Conservation (phyloP, 1,140 invertebrate species). For the Homalodisca vitripennis region DNA sequence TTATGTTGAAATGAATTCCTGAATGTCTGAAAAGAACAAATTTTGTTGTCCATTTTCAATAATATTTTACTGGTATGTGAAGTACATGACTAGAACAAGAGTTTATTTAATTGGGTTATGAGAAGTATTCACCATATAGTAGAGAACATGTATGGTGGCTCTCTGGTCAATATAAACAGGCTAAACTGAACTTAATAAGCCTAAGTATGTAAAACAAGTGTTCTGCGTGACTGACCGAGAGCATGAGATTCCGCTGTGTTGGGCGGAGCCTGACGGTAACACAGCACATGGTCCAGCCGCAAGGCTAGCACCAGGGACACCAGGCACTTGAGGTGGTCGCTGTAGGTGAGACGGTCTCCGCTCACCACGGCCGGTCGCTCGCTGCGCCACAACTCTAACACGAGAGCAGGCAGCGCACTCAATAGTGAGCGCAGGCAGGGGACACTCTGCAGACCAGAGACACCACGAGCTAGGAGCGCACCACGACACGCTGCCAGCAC, state of each 20-base stretch:
- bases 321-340: slow-evolving; percentile 60
- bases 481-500: slow-evolving; percentile 54
- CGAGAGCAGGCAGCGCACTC: slow-evolving; percentile 50
- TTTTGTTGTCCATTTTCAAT: too few relatives aligned
- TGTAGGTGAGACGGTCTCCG: slow-evolving; percentile 61
- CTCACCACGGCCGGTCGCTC: slow-evolving; percentile 58
- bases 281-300: slow-evolving; percentile 56
- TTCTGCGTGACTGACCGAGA: slow-evolving; percentile 36
- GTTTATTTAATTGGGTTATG: too few relatives aligned
- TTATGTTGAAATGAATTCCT: too few relatives aligned
- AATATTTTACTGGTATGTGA: too few relatives aligned
- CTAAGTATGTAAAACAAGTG: too few relatives aligned
- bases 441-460: slow-evolving; percentile 56
- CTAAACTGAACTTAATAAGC: too few relatives aligned
- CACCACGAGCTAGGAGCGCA: slow-evolving; percentile 53
- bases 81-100: too few relatives aligned
- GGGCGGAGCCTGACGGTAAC: slow-evolving; percentile 51
- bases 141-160: too few relatives aligned
- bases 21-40: too few relatives aligned
- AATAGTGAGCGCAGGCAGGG: slow-evolving; percentile 53
- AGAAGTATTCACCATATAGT: too few relatives aligned
- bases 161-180: too few relatives aligned
- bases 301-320: slow-evolving; percentile 56
- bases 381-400: slow-evolving; percentile 57
- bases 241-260: slow-evolving; percentile 44